Evolutionary conservation across 2,888 invertebrate species (phyloP).

Genomic region (Geophilus truncorum): DNA sequence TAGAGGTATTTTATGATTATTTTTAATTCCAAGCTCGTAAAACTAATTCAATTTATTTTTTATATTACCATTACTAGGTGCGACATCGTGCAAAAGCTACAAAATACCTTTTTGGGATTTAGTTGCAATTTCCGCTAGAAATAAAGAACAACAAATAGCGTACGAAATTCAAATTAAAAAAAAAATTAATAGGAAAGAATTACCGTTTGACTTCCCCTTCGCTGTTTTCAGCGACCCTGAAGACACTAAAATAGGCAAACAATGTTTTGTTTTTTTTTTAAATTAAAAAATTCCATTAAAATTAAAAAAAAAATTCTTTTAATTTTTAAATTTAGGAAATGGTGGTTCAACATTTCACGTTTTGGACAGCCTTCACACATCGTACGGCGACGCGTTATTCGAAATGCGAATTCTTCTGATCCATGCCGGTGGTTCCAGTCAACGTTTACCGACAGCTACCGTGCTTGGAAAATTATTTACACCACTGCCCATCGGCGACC

Average conservation of each 20-base stretch:
- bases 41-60: not conserved
- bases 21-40: not conserved
- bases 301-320: not conserved
- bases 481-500: slow-evolving; percentile 46
- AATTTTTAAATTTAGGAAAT: slow-evolving; percentile 33
- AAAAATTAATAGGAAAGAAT: slow-evolving; percentile 44
- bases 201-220: slow-evolving; percentile 46
- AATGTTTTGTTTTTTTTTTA: not conserved
- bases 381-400: slow-evolving; percentile 44
- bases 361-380: slow-evolving; percentile 43
- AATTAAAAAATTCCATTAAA: too few relatives aligned
- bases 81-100: not conserved
- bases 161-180: slow-evolving; percentile 47
- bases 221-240: slow-evolving; percentile 49
- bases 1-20: not conserved
- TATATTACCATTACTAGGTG: not conserved
- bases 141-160: slow-evolving; percentile 47
- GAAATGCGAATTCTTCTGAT: slow-evolving; percentile 47
- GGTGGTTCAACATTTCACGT: slow-evolving; percentile 50
- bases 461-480: slow-evolving; percentile 52
- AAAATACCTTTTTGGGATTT: slow-evolving; percentile 46
- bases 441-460: slow-evolving; percentile 51
- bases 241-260: slow-evolving; percentile 45
- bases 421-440: slow-evolving; percentile 52
- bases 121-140: slow-evolving; percentile 49